Percentiles rank a stretch among this genome's conserved stretches.
phyloP scores from a whole-genome alignment of 2,113 vertebrate species.

The Falcunculus frontatus region DNA sequence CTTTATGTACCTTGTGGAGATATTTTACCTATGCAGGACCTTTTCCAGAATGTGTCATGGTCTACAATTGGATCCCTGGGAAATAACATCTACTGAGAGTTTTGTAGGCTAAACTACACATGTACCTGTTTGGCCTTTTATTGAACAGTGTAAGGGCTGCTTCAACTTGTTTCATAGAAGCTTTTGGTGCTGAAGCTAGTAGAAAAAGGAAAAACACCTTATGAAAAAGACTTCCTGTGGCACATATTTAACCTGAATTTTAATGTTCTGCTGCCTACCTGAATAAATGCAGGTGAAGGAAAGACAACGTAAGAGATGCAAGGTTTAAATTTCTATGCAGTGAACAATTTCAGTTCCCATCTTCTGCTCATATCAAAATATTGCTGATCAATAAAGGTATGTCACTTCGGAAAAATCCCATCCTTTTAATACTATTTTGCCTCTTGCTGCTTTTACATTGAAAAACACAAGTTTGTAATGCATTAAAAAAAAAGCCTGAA shows the following conservation, averaged over 20 bases:
- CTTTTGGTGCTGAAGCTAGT: neutral
- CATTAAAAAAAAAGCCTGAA: neutral
- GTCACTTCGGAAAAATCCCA: neutral
- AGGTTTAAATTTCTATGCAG: neutral
- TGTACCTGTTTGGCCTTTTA: neutral
- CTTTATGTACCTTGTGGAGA: neutral
- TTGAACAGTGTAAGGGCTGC: neutral
- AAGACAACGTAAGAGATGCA: neutral
- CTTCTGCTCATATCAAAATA: neutral
- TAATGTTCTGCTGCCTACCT: neutral
- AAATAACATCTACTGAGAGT: neutral
- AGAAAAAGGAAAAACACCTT: neutral
- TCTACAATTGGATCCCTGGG: neutral
- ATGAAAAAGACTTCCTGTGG: neutral
- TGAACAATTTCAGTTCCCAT: neutral
- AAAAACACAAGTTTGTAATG: neutral
- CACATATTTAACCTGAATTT: neutral
- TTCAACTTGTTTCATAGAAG: neutral
- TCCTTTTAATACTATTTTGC: neutral
- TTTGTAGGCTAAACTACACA: neutral
- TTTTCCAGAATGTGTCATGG: neutral
- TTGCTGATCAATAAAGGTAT: neutral
- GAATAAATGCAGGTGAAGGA: neutral
- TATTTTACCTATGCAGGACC: neutral
- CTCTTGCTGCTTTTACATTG: neutral